Evolutionary conservation across 2,888 invertebrate species (phyloP), one percentile per base, ranked within the genome.

Genomic region (Cerceris ruficornis): DNA sequence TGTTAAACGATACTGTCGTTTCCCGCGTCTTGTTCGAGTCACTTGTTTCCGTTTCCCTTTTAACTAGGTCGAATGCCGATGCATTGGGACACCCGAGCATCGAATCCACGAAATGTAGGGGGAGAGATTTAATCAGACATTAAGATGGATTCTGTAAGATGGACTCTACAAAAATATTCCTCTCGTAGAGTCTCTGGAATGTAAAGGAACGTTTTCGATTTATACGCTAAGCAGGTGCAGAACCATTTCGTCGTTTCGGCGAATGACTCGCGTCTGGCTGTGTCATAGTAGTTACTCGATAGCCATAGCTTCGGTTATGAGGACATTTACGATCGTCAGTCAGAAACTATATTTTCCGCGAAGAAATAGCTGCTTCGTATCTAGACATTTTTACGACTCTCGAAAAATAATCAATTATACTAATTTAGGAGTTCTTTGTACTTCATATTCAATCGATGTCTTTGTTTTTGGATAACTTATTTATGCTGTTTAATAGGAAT

Each of bases 221-320:
- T 83, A 81, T 75, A 72, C 75, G 61, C 59, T 69, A 74, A 81
- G 72, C 83, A 83, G 83, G 83, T 83, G 83, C 71, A 54, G 67
- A 64, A 70, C 73, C 73, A 71, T 75, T 83, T 79, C 77, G 71
- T 74, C 81, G 72, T 82, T 81, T 71, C 71, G 78, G 71, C 83
- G 83, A 78, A 81, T 83, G 81, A 75, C 81, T 75, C 69, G 75
- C 52, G 55, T 6, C 46, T 58, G 55, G 41, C 46, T 58, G 71
- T 72, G 69, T 72, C 59, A 54, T 41, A 46, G 46, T 79, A 39
- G 66, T 59, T 54, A 43, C 65, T 55, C 49, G 67, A 57, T 55
- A 50, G n/a, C n/a, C 50, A n/a, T 46, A 46, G n/a, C 50, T 50
- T 50, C n/a, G 9, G 6, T n/a, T 11, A 50, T n/a, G n/a, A 13